Evolutionary conservation across 2,113 vertebrate species (phyloP), one percentile per base, ranked within the genome.

Genomic region (Microtus richardsoni): DNA sequence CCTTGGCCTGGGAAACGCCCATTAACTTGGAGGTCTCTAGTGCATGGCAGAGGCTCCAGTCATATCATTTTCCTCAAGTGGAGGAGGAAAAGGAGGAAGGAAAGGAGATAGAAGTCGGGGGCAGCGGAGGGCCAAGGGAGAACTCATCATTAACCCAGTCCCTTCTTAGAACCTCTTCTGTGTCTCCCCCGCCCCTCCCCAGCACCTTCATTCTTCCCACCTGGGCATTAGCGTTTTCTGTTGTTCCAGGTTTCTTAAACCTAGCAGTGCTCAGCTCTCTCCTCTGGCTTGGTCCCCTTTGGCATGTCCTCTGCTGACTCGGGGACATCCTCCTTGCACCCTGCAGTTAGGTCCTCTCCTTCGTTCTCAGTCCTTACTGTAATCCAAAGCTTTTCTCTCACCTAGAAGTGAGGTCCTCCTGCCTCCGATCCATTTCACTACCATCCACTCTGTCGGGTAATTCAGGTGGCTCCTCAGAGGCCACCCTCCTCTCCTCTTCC

Each of bases 21-120:
- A 0, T 52, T 66, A 80, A 36, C 60, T 39, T 60, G 30, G 3
- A 33, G 70, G 54, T 58, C 30, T 94, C 60, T 36, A 47, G 11
- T 1, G 9, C 3, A 0, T 60, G 13, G 26, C 4, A 28, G 70
- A 5, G 14, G 17, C 52, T 88, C 64, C 19, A 0, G 62, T 68
- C 26, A 52, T 52, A 24, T 19, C 21, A 58, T 49, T 75, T 62
- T n/a, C 13, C 47, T 93, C 24, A 52, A 79, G 54, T 70, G 22
- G 41, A 92, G 21, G 62, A 68, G 52, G 82, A 90, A 1, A 36
- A 82, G 91, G 79, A 70, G 91, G n/a, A 91, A 93, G 97, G 96
- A 60, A 60, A 62, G 74, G 73, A 89, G 97, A 96, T 54, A 70
- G 26, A n/a, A 13, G 24, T 14, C 44, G n/a, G 8, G 3, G 26